Evolutionary conservation across 2,888 invertebrate genomes (phyloP), one percentile per base, ranked within the genome.

Genomic region (Catocala nupta): DNA sequence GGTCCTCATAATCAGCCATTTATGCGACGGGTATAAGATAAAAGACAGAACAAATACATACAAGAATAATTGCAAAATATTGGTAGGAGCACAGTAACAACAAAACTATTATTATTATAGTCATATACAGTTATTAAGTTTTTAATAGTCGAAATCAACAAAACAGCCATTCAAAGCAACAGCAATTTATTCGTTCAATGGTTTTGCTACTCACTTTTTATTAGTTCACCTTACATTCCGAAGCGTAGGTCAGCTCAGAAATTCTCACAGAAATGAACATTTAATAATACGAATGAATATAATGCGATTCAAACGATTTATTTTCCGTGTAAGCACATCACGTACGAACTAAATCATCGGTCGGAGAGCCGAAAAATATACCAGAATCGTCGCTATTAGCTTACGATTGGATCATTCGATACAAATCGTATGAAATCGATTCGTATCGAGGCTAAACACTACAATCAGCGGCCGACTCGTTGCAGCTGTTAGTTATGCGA

Each of bases 211-310:
- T 77, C 69, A 52, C 65, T 77, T 78, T 75, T 78, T 75, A 73
- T 75, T 65, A 66, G 59, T 66, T 53, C 66, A 65, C 55, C 34
- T 45, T 65, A 82, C 83, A 93, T 93, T 88, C 92, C 90, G 70
- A 73, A 83, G 88, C 91, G 92, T 87, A 82, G 76, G 70, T 75
- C 77, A 83, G 85, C 88, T 90, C 85, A 85, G 85, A 88, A 87
- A 89, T 92, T 93, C 93, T 92, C 93, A 92, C 93, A 92, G 91
- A 90, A 84, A 84, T 81, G 82, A 86, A 78, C 93, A 93, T 93
- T 93, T 93, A 92, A 94, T 94, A 88, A 92, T 88, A 87, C 87
- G 90, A 92, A 90, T 90, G 85, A 84, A 71, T 83, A 89, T 92
- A 91, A 92, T 92, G 84, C 85, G 87, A 87, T 90, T 87, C 90